Evolutionary conservation across 2,113 vertebrate species (phyloP).

Genomic region (Marmota flaviventris): DNA sequence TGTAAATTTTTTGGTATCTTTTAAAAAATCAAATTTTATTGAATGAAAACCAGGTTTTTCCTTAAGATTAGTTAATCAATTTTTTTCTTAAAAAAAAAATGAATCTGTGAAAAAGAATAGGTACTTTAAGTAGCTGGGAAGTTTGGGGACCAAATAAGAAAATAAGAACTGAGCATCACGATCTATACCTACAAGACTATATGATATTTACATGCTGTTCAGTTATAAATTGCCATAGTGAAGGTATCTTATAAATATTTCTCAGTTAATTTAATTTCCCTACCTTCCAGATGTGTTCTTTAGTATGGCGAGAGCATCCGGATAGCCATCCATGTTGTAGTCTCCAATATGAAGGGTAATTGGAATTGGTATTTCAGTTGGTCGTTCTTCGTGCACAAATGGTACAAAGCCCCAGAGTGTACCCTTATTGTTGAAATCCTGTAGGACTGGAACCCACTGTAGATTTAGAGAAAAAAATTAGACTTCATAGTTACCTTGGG

Average conservation of each 20-base stretch:
- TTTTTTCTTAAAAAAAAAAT: constrained; percentile 18
- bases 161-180: not conserved
- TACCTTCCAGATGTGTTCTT: constrained; percentile 95
- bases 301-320: constrained; percentile 95
- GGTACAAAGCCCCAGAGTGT: constrained; percentile 94
- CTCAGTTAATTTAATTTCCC: constrained; percentile 1
- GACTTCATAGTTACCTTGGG: not conserved
- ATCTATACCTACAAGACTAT: not conserved
- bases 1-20: no score
- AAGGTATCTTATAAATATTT: not conserved
- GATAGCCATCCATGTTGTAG: constrained; percentile 99
- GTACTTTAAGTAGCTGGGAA: not conserved
- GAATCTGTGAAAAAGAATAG: not conserved
- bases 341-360: constrained; percentile 96
- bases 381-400: constrained; percentile 68
- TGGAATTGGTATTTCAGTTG: constrained; percentile 85
- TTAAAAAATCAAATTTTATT: not conserved
- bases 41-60: constrained; percentile 50
- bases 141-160: not conserved
- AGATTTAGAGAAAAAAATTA: constrained; percentile 55
- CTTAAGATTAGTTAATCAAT: not conserved
- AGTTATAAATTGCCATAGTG: not conserved
- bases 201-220: not conserved
- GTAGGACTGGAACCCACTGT: constrained; percentile 94
- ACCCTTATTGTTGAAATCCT: constrained; percentile 92